These are phyloP conservation scores for Sinella curviseta DNA, from an alignment of 1,140 invertebrate genomes.

Conservation along the genomic window DNA sequence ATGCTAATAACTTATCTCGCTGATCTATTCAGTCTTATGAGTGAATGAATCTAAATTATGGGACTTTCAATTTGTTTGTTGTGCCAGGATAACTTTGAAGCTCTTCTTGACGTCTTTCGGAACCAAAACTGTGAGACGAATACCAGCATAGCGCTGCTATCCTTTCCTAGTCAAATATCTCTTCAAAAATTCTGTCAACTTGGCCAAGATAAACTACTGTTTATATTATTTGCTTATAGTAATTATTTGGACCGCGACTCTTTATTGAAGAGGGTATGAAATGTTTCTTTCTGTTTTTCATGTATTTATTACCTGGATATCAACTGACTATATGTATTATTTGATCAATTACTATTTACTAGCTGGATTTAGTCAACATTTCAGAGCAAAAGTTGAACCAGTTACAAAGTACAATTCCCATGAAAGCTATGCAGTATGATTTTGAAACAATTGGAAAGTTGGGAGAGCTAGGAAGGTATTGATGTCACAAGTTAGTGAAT, in stretches of 20 bases:
- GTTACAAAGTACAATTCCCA: neutral
- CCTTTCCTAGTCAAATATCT: neutral
- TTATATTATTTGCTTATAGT: conserved; percentile 29
- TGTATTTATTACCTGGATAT: no score
- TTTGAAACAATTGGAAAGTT: neutral
- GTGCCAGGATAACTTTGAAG: neutral
- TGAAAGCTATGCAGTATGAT: neutral
- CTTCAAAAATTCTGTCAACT: conserved; percentile 29
- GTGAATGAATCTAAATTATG: no score
- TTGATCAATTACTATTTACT: no score
- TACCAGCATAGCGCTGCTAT: conserved; percentile 26
- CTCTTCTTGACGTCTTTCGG: conserved; percentile 33
- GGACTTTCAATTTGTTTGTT: neutral
- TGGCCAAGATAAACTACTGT: conserved; percentile 10
- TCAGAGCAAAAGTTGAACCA: neutral
- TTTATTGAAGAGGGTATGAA: conserved; percentile 26
- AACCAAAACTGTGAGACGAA: conserved; percentile 26
- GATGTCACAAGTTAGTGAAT: neutral
- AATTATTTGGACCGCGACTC: conserved; percentile 35
- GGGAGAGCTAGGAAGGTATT: neutral
- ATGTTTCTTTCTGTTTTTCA: neutral
- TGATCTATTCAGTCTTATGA: no score
- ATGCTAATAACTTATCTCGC: no score
- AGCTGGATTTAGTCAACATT: no score
- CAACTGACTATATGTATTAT: no score